These are phyloP conservation scores for Paramacrobiotus metropolitanus DNA, from an alignment of 1,140 invertebrate species.

Conservation along the genomic window DNA sequence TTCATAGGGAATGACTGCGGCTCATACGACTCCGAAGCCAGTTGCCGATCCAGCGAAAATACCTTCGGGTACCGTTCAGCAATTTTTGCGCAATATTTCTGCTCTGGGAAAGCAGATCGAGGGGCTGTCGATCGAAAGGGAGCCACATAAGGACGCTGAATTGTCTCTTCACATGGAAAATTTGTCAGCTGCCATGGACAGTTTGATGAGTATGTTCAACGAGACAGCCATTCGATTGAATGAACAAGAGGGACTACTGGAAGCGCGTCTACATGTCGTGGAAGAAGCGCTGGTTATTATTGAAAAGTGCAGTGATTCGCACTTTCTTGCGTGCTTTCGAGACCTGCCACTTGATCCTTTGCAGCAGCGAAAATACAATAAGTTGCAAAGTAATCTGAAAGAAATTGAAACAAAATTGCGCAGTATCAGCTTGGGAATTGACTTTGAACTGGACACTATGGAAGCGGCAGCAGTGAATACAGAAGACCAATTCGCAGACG, in stretches of 20 bases:
- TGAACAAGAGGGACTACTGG: not conserved
- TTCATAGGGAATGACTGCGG: not conserved
- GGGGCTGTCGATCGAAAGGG: too few species aligned
- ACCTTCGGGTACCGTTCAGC: not conserved
- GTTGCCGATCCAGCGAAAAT: not conserved
- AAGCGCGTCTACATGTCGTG: not conserved
- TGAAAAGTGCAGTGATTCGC: not conserved
- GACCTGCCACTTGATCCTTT: not conserved
- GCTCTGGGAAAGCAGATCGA: not conserved
- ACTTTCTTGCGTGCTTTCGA: not conserved
- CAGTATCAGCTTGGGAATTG: not conserved
- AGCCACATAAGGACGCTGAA: not conserved
- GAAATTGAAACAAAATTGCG: not conserved
- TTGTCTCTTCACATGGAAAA: not conserved
- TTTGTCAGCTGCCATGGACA: not conserved
- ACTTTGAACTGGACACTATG: not conserved
- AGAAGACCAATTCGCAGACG: not conserved
- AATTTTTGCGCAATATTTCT: not conserved
- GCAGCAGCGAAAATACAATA: not conserved
- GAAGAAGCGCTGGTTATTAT: not conserved
- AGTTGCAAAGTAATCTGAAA: not conserved
- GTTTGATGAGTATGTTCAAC: not conserved
- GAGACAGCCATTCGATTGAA: not conserved
- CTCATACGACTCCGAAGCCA: not conserved
- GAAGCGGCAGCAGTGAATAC: not conserved